Base-by-base conservation (phyloP, 2,888 invertebrate species). In the Oeneis ivallda region DNA sequence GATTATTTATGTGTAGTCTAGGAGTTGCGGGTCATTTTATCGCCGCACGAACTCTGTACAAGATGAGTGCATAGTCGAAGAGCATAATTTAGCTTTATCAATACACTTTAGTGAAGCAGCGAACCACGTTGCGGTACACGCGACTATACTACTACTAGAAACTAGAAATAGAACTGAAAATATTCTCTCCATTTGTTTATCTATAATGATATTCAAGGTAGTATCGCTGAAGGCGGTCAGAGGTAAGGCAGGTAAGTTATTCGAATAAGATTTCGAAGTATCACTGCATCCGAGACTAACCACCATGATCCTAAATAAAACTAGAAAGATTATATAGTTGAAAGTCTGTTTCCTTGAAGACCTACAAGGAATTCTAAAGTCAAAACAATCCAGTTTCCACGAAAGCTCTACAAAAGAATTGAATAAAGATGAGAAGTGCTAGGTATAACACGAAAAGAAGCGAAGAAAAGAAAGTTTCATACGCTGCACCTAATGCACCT, bases 11-110 rank as follows among this genome's bases (percentile, higher is more conserved):
- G 0, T 17, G 15, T 54, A 52, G 13, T 52, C 11, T 52, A 52
- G 50, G 32, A 47, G 47, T 47, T 17, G 43, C 43, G 43, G 6
- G 1, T 43, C n/a, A 43, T 43, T 10, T 19, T 19, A 11, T 19
- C 57, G 59, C 58, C 61, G 62, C 43, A 53, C 64, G 52, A 64
- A 69, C 65, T 67, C 66, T 69, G 65, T 64, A 71, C 71, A 75
- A 70, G 57, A 49, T 49, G 39, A 13, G 17, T 47, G 10, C 47
- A 2, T 17, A 47, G 2, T 15, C 45, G 1, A 47, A 47, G 47
- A 47, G 17, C 47, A 10, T 47, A 9, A 47, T 47, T 47, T 47
- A 9, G 10, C 17, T 47, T 47, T 47, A n/a, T 15, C 15, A 17
- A 15, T n/a, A 45, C 15, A 2, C 15, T 8, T 3, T 7, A 47